These are phyloP conservation scores for Pachyuromys duprasi DNA, from an alignment of 2,797 vertebrate genomes.

Conservation along the genomic window DNA sequence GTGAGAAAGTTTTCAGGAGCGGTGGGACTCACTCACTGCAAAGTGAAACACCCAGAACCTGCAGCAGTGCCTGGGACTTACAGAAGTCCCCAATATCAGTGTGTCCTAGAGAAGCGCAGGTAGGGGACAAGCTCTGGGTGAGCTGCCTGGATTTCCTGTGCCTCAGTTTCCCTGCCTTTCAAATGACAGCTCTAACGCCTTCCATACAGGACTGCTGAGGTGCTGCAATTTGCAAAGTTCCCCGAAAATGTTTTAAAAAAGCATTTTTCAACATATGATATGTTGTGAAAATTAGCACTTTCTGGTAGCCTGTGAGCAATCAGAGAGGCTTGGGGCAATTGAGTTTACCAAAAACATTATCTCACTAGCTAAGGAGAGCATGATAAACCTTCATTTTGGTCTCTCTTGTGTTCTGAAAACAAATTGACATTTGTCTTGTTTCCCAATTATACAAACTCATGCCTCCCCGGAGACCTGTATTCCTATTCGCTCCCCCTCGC, in stretches of 20 bases:
- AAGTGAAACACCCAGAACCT: not conserved
- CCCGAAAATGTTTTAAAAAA: not conserved
- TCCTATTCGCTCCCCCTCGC: not conserved
- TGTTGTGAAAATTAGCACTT: not conserved
- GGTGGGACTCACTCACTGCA: not conserved
- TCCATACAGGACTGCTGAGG: not conserved
- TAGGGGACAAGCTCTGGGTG: not conserved
- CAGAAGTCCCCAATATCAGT: not conserved
- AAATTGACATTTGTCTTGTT: constrained; percentile 8
- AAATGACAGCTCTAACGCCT: not conserved
- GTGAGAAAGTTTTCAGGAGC: not conserved
- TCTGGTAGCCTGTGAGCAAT: not conserved
- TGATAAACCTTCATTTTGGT: not conserved
- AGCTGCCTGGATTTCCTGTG: not conserved
- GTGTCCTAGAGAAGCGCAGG: not conserved
- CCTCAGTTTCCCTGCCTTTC: not conserved
- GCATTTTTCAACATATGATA: not conserved
- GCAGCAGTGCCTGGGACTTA: not conserved
- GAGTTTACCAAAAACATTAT: not conserved
- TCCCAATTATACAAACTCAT: constrained; percentile 9
- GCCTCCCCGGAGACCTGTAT: not conserved
- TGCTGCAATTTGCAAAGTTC: not conserved
- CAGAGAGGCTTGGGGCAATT: not conserved
- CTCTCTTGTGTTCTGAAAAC: not conserved
- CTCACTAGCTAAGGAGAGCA: not conserved